Conservation (phyloP, 2,797 vertebrate genomes). For the Salmo trutta region DNA sequence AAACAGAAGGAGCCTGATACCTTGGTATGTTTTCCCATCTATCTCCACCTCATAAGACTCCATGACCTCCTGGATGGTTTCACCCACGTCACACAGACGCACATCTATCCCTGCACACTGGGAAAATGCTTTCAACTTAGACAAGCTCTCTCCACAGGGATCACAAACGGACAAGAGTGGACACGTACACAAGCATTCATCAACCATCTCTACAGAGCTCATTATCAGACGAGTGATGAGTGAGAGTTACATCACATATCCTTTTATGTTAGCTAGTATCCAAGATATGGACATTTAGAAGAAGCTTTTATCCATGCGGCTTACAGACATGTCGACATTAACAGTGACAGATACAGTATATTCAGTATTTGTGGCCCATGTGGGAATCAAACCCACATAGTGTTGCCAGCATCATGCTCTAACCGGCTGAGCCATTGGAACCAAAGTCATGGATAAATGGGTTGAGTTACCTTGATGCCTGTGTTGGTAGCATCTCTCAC, state of each 20-base stretch:
- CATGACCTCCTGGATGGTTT: constrained; percentile 98
- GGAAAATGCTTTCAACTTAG: not conserved
- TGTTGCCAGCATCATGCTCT: no score
- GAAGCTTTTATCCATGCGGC: no score
- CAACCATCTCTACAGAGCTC: not conserved
- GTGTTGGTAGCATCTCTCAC: constrained; percentile 98
- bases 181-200: no score
- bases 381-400: no score
- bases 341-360: no score
- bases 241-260: not conserved
- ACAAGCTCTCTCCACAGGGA: no score
- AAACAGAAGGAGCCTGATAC: constrained; percentile 59
- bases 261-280: no score
- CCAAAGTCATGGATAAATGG: not conserved
- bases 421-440: not conserved
- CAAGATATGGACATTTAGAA: no score
- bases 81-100: constrained; percentile 94
- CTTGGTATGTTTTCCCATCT: constrained; percentile 98
- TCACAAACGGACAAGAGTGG: no score
- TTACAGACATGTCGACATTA: no score
- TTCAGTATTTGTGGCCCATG: no score
- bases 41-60: constrained; percentile 98
- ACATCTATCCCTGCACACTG: constrained; percentile 97
- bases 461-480: constrained; percentile 89
- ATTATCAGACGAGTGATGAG: not conserved